phyloP scores from a whole-genome alignment of 1,140 invertebrate species.

The Ceratosolen fusciceps region DNA sequence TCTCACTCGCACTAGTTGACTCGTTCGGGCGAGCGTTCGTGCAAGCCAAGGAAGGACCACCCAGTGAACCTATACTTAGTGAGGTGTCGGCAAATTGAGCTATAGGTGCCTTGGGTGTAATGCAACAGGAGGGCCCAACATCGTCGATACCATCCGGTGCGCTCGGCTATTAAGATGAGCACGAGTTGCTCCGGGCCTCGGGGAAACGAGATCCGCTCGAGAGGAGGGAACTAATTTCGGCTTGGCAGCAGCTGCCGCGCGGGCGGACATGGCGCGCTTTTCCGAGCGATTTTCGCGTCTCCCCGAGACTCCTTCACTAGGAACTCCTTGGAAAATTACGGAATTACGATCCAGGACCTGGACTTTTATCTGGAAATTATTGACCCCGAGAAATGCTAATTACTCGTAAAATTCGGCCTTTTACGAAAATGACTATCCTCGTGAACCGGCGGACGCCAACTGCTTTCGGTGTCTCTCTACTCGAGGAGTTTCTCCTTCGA shows the following conservation, averaged over 20 bases:
- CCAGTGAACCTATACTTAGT: slow-evolving; percentile 73
- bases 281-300: background rate
- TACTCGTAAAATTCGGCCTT: too few relatives aligned
- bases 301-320: too few relatives aligned
- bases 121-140: slow-evolving; percentile 58
- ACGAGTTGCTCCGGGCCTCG: background rate
- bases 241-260: background rate
- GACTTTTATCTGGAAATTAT: too few relatives aligned
- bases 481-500: background rate
- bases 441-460: background rate
- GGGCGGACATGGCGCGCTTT: background rate
- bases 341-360: too few relatives aligned
- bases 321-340: too few relatives aligned
- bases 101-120: slow-evolving; percentile 69
- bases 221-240: background rate
- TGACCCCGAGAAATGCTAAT: too few relatives aligned
- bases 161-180: slow-evolving; percentile 39
- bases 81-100: slow-evolving; percentile 73
- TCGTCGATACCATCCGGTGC: slow-evolving; percentile 64
- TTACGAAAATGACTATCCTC: background rate
- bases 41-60: slow-evolving; percentile 63
- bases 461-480: background rate
- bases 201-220: background rate
- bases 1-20: too few relatives aligned
- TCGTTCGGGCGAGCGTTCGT: background rate